Percentiles rank a stretch among this genome's conserved stretches.
These are phyloP conservation scores for Standfussiana lucernea DNA, from an alignment of 2,888 invertebrate genomes.

Conservation along the genomic window DNA sequence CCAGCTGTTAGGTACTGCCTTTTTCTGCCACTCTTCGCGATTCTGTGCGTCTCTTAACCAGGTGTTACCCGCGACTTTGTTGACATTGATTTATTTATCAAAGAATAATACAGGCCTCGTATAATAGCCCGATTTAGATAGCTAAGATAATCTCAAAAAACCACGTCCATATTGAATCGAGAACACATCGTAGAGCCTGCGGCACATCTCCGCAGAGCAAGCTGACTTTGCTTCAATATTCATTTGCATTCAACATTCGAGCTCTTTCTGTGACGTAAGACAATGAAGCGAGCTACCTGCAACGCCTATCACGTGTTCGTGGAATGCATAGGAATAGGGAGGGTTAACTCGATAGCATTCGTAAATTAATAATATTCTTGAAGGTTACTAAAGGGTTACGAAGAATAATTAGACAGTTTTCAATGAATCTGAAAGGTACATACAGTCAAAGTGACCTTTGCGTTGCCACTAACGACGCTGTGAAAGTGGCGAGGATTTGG, in stretches of 20 bases:
- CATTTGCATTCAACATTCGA: slow-evolving; percentile 80
- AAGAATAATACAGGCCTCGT: not conserved
- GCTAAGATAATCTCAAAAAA: not conserved
- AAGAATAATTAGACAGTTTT: no score
- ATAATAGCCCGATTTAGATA: not conserved
- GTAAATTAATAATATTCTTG: not conserved
- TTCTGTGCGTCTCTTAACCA: no score
- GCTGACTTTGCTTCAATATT: slow-evolving; percentile 78
- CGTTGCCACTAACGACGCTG: not conserved
- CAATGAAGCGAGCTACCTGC: slow-evolving; percentile 70
- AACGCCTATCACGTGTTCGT: slow-evolving; percentile 39
- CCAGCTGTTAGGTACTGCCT: no score
- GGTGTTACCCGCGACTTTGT: no score
- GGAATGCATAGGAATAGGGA: slow-evolving; percentile 21
- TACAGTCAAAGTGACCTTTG: not conserved
- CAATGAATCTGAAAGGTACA: not conserved
- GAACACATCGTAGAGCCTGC: slow-evolving; percentile 63
- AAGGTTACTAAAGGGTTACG: not conserved
- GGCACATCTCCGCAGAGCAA: slow-evolving; percentile 61
- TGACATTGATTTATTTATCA: no score
- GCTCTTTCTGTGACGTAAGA: slow-evolving; percentile 74
- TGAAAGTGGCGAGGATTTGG: no score
- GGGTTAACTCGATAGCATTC: not conserved
- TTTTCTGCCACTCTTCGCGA: no score
- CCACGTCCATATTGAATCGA: slow-evolving; percentile 47